These are phyloP conservation scores for Bradypus variegatus DNA, from an alignment of 2,797 vertebrate species.

Conservation along the genomic window DNA sequence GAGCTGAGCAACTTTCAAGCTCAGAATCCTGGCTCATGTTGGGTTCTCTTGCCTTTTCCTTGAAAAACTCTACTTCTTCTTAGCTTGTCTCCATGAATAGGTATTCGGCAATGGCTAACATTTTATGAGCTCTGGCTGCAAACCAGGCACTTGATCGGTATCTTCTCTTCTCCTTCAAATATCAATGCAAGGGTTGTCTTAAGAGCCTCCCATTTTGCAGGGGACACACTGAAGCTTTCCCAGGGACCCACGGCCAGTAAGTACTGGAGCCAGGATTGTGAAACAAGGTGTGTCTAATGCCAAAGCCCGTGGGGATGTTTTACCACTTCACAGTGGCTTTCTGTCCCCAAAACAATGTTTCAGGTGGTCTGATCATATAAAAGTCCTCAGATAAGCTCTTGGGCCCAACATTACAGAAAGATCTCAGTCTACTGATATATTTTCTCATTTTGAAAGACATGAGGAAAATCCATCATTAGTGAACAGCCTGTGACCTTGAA, in stretches of 20 bases:
- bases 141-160: background rate
- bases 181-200: background rate
- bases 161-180: background rate
- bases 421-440: background rate
- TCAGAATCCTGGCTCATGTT: background rate
- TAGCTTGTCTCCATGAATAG: background rate
- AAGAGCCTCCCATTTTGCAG: background rate
- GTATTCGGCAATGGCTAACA: background rate
- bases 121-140: background rate
- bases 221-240: background rate
- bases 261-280: background rate
- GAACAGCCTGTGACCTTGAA: constrained; percentile 33
- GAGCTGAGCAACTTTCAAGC: background rate
- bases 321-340: background rate
- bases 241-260: background rate
- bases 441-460: constrained; percentile 51
- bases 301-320: background rate
- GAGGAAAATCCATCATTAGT: background rate
- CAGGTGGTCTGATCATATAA: background rate
- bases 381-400: background rate
- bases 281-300: background rate
- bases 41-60: background rate
- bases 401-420: background rate
- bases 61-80: background rate
- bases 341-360: background rate